phyloP scores from a whole-genome alignment of 2,888 invertebrate genomes.

The Orchesella flavescens region DNA sequence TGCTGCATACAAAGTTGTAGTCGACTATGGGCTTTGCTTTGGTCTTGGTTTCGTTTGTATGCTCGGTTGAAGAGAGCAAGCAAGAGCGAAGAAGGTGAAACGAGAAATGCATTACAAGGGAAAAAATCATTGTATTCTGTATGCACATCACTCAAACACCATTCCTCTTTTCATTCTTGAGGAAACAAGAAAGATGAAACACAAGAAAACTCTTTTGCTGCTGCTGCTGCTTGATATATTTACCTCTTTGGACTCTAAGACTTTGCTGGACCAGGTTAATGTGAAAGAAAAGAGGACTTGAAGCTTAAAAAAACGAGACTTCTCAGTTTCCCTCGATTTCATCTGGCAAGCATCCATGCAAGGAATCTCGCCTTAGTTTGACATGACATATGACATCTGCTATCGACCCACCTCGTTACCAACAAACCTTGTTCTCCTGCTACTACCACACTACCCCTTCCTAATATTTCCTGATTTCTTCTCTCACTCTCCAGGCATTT shows the following conservation, averaged over 20 bases:
- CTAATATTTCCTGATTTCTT: neutral
- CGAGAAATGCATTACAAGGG: slow-evolving; percentile 10
- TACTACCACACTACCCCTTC: neutral
- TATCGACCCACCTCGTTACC: slow-evolving; percentile 54
- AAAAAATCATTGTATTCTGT: slow-evolving; percentile 25
- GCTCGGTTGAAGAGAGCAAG: neutral
- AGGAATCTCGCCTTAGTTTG: slow-evolving; percentile 56
- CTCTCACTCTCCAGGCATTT: slow-evolving; percentile 26
- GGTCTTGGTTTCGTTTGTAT: neutral
- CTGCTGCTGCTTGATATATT: neutral
- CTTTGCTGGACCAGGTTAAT: neutral
- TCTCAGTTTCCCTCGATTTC: slow-evolving; percentile 42
- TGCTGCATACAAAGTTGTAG: slow-evolving; percentile 45
- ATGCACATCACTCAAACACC: slow-evolving; percentile 45
- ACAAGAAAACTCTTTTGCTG: neutral
- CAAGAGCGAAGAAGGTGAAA: neutral
- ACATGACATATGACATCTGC: slow-evolving; percentile 60
- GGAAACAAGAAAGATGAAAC: slow-evolving; percentile 3
- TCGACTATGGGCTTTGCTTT: neutral
- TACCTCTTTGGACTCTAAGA: neutral
- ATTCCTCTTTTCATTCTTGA: slow-evolving; percentile 10
- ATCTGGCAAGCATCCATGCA: slow-evolving; percentile 45
- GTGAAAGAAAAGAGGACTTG: no score
- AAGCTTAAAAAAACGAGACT: slow-evolving; percentile 1
- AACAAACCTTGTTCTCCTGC: slow-evolving; percentile 43